phyloP scores from a whole-genome alignment of 1,140 invertebrate species.

The Brachionus koreanus region DNA sequence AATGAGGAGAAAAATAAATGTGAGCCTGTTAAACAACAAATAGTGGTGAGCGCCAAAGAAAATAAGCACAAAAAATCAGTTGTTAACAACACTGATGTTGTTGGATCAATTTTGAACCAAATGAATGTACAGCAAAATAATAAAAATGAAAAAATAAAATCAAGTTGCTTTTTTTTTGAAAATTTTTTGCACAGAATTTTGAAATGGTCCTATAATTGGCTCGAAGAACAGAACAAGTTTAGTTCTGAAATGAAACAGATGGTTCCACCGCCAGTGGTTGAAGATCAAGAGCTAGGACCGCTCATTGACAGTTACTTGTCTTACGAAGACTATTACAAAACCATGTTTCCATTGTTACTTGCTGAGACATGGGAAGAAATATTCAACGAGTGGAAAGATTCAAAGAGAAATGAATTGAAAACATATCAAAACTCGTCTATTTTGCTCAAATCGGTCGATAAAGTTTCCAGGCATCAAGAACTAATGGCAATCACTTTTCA shows the following conservation, averaged over 20 bases:
- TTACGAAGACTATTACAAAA: constrained; percentile 4
- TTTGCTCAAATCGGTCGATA: constrained; percentile 4
- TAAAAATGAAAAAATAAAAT: neutral
- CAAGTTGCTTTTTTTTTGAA: neutral
- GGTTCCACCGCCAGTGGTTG: neutral
- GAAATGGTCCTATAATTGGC: neutral
- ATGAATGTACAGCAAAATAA: neutral
- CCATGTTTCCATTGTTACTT: constrained; percentile 25
- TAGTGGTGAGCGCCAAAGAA: neutral
- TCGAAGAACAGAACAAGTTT: neutral
- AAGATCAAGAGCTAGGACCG: neutral
- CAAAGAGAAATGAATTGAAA: neutral
- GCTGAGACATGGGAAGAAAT: constrained; percentile 17
- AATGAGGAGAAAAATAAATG: neutral
- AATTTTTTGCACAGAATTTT: neutral
- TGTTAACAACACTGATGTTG: neutral
- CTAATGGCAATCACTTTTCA: neutral
- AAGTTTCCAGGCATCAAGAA: neutral
- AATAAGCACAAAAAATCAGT: neutral
- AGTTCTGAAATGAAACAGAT: neutral
- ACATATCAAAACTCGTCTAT: neutral
- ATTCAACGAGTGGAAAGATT: neutral
- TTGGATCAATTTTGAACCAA: constrained; percentile 1
- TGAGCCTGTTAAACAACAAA: neutral
- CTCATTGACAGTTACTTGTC: constrained; percentile 27